Conservation (phyloP, 2,888 invertebrate species). For the Drosophila demipolita region DNA sequence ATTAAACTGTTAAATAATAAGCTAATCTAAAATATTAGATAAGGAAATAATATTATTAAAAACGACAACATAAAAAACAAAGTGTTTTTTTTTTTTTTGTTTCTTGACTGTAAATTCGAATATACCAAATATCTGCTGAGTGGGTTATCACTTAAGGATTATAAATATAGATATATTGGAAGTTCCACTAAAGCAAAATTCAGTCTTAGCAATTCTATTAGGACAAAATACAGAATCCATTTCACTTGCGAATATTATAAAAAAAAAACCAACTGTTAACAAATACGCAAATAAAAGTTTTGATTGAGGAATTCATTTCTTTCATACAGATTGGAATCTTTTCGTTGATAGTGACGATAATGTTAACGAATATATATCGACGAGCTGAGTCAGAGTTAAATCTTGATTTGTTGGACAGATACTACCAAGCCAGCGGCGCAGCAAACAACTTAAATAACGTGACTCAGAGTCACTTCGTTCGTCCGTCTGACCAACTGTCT, state of each 20-base stretch:
- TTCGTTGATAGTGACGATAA: neutral
- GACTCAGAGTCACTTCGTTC: conserved; percentile 25
- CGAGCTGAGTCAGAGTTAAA: conserved; percentile 32
- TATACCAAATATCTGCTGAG: neutral
- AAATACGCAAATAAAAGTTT: neutral
- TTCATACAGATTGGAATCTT: neutral
- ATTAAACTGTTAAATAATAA: neutral
- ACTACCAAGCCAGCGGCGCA: conserved; percentile 1
- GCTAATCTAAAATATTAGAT: neutral
- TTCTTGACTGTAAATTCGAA: neutral
- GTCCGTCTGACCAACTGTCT: neutral
- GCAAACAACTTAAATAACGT: conserved; percentile 33
- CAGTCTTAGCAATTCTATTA: neutral
- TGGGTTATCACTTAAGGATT: neutral
- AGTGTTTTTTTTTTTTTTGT: neutral
- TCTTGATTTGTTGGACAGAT: conserved; percentile 20
- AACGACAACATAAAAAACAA: neutral
- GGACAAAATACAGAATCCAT: neutral
- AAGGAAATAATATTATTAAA: neutral
- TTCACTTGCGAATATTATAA: neutral
- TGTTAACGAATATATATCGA: conserved; percentile 1
- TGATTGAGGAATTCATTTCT: conserved; percentile 5
- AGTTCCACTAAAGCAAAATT: neutral
- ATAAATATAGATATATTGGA: too few species aligned
- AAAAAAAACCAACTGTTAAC: neutral